Conservation (phyloP, 1,140 invertebrate species). For the Bombus polaris region DNA sequence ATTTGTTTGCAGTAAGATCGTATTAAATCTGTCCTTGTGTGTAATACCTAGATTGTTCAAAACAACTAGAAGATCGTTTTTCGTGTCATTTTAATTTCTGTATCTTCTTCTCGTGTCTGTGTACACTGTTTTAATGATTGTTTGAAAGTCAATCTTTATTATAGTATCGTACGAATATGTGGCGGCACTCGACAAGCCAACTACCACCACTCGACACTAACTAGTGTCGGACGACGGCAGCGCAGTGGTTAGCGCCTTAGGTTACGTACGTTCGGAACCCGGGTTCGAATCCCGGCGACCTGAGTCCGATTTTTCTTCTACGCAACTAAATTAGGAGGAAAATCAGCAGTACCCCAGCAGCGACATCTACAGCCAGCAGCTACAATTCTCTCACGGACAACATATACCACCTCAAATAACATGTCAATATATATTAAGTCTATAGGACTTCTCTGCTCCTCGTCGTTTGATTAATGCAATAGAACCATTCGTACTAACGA, state of each 20-base stretch:
- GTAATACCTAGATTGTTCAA: background rate
- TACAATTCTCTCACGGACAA: no score
- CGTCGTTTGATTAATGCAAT: background rate
- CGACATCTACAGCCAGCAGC: no score
- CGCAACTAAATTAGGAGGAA: no score
- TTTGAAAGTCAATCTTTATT: background rate
- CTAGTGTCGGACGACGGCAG: no score
- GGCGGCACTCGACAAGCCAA: no score
- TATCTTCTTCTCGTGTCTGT: background rate
- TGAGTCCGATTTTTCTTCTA: no score
- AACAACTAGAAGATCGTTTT: background rate
- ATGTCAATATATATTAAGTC: background rate
- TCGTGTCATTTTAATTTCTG: background rate
- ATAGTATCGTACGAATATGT: background rate
- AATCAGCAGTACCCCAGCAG: no score
- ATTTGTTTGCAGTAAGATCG: background rate
- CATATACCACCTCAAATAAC: no score
- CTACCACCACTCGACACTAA: no score
- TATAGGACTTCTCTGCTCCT: background rate
- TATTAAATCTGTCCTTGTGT: background rate
- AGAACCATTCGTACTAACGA: background rate
- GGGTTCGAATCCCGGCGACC: no score
- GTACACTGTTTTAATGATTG: background rate
- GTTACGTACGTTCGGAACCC: no score
- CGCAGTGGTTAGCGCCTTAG: no score